Evolutionary conservation across 2,888 invertebrate species (phyloP).

Genomic region (Hyalella azteca): DNA sequence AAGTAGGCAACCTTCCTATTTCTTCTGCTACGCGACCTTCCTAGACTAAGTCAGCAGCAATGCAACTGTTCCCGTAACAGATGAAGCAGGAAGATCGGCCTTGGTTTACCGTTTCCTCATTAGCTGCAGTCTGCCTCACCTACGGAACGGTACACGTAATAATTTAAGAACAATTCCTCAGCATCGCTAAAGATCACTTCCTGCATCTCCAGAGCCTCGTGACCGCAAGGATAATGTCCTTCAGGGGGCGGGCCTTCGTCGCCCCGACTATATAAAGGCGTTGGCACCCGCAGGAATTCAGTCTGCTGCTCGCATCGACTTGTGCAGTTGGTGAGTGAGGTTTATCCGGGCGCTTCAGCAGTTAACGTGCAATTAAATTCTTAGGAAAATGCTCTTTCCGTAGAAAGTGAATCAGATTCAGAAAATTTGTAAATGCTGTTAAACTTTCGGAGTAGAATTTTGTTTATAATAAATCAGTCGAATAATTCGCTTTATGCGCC

Average conservation of each 20-base stretch:
- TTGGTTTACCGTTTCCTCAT: constrained; percentile 11
- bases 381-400: no score
- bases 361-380: no score
- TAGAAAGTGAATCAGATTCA: no score
- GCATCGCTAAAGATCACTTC: neutral
- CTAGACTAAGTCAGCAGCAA: neutral
- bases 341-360: no score
- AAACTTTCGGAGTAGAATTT: no score
- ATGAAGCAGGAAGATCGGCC: neutral
- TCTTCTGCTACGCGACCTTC: no score
- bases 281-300: neutral
- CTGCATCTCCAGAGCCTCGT: neutral
- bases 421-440: no score
- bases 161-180: constrained; percentile 8
- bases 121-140: neutral
- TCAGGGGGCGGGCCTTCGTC: neutral
- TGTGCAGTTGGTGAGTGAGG: constrained; percentile 33
- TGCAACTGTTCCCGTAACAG: neutral
- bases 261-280: neutral
- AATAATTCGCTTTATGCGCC: no score
- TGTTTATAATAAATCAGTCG: no score
- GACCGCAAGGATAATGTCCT: neutral
- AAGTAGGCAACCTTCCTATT: no score
- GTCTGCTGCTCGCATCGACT: constrained; percentile 9
- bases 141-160: neutral